Evolutionary conservation across 2,113 vertebrate species (phyloP).

Genomic region (Clarias gariepinus): DNA sequence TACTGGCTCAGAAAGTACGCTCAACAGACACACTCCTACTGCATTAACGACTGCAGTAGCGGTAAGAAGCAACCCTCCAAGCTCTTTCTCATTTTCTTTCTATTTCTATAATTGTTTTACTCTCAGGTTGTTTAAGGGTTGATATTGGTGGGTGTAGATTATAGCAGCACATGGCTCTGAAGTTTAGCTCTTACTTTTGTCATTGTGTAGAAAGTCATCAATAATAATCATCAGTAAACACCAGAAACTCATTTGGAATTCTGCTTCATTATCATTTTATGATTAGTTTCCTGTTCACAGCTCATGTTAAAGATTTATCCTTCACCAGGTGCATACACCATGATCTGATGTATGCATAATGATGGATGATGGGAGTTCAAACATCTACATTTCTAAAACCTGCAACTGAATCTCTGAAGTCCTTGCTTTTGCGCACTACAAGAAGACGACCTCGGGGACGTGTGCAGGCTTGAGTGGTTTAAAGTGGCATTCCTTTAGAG

Average conservation of each 20-base stretch:
- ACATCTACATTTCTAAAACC: not conserved
- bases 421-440: not conserved
- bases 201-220: not conserved
- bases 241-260: not conserved
- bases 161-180: not conserved
- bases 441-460: not conserved
- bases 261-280: not conserved
- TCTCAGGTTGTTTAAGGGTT: not conserved
- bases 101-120: not conserved
- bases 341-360: not conserved
- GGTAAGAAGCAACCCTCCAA: not conserved
- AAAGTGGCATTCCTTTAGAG: slow-evolving; percentile 39
- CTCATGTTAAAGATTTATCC: not conserved
- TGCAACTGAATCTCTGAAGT: not conserved
- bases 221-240: not conserved
- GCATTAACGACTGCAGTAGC: not conserved
- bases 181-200: not conserved
- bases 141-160: not conserved
- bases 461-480: slow-evolving; percentile 17
- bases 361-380: not conserved
- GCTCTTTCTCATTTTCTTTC: no score
- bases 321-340: not conserved
- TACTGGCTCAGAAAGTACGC: not conserved
- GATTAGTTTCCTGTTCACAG: not conserved
- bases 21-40: not conserved